Evolutionary conservation across 2,888 invertebrate genomes (phyloP).

Genomic region (Notodonta dromedarius): DNA sequence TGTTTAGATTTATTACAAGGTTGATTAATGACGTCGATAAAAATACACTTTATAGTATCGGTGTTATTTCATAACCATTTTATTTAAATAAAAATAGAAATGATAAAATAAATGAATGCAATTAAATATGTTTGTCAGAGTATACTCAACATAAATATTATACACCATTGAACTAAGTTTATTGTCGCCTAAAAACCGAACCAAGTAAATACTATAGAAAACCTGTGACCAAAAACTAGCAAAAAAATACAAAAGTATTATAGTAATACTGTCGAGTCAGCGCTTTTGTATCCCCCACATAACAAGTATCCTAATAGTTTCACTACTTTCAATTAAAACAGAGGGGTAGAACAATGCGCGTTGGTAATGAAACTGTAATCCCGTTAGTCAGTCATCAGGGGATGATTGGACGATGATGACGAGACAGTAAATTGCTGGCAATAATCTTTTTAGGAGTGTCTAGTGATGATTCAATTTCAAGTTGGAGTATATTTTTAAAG

Average conservation of each 20-base stretch:
- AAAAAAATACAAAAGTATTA: not conserved
- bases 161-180: no score
- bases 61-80: no score
- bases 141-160: no score
- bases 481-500: not conserved
- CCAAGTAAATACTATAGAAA: not conserved
- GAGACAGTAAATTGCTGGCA: constrained; percentile 49
- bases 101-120: no score
- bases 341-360: constrained; percentile 49
- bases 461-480: not conserved
- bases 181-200: constrained; percentile 1
- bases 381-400: constrained; percentile 65
- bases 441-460: constrained; percentile 61
- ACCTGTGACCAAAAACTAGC: not conserved
- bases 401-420: constrained; percentile 71
- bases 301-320: constrained; percentile 55
- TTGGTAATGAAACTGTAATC: constrained; percentile 63
- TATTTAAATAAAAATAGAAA: no score
- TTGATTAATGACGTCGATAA: no score
- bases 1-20: no score
- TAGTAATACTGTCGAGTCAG: not conserved
- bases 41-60: no score
- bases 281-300: constrained; percentile 19
- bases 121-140: no score
- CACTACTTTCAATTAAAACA: constrained; percentile 65